Base-by-base conservation (phyloP, 2,888 invertebrate species). In the Mythimna lalbum region DNA sequence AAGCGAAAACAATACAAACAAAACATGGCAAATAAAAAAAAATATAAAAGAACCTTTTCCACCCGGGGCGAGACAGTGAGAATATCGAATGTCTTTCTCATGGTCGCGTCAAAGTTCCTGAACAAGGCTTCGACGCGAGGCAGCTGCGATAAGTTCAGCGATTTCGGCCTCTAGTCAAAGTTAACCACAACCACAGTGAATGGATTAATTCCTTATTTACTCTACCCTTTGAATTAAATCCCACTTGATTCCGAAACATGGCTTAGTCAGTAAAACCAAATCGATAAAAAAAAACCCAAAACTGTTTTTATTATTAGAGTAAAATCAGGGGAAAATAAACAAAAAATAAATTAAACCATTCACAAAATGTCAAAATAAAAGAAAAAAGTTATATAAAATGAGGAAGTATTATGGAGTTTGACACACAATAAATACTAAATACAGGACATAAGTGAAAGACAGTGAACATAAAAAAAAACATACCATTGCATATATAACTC, bases 91-190 rank as follows among this genome's bases (percentile, higher is more conserved):
- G 95, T 95, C 47, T 93, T 91, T 83, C 88, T 90, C 89, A 95
- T 92, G 27, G 88, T 92, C 2, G 90, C 93, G 86, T 96, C 95
- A 85, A 96, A 95, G 78, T 95, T 88, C 60, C 93, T 88, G 89
- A 96, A 96, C 57, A 95, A 82, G 2, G 95, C 96, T 76, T 94
- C 94, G 63, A 95, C 94, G 14, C 94, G 91, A 33, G 95, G 93
- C 87, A 96, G 91, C 90, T 96, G 96, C 10, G 94, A 93, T 70
- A 96, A 85, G 91, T 96, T 96, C 86, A 96, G 93, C 82, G 96
- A 96, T 84, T 94, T 94, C 91, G 96, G 96, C 87, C 96, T 92
- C 94, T 95, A 92, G 67, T 69, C 71, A 81, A 87, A 89, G 43
- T 86, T 85, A 81, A 90, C 92, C 92, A 88, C 82, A 90, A 90